Evolutionary conservation across 2,113 vertebrate species (phyloP).

Genomic region (Regulus satrapa): DNA sequence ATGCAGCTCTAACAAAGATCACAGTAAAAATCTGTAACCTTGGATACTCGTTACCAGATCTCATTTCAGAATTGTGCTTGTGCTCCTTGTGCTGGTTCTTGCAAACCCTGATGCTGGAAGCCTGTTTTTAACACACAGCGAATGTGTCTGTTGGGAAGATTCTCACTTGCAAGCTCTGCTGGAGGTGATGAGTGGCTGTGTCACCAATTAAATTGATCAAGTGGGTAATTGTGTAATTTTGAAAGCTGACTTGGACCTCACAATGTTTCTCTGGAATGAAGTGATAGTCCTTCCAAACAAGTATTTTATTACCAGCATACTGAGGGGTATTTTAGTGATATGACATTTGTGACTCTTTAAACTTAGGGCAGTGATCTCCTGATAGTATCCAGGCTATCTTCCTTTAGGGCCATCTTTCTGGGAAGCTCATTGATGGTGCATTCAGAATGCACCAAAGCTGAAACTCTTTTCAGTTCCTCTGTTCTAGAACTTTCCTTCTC

Average conservation of each 20-base stretch:
- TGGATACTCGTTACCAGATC: accelerated
- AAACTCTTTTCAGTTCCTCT: background rate
- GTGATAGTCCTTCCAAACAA: background rate
- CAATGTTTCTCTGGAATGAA: background rate
- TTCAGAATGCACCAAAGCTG: background rate
- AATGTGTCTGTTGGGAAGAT: background rate
- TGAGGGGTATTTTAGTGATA: background rate
- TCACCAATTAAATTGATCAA: background rate
- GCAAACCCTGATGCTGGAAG: background rate
- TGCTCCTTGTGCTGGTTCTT: background rate
- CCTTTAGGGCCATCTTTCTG: background rate
- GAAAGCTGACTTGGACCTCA: background rate
- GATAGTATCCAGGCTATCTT: background rate
- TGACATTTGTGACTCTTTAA: background rate
- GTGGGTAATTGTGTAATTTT: background rate
- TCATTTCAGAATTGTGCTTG: background rate
- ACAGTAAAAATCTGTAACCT: background rate
- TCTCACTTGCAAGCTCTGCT: background rate
- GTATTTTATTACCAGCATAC: background rate
- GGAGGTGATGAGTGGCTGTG: background rate
- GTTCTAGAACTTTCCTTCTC: background rate
- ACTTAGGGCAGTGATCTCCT: background rate
- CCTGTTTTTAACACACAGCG: background rate
- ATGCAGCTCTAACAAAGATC: background rate
- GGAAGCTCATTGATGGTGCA: background rate